Evolutionary conservation across 2,888 invertebrate species (phyloP).

Genomic region (Pedicia rivosa): DNA sequence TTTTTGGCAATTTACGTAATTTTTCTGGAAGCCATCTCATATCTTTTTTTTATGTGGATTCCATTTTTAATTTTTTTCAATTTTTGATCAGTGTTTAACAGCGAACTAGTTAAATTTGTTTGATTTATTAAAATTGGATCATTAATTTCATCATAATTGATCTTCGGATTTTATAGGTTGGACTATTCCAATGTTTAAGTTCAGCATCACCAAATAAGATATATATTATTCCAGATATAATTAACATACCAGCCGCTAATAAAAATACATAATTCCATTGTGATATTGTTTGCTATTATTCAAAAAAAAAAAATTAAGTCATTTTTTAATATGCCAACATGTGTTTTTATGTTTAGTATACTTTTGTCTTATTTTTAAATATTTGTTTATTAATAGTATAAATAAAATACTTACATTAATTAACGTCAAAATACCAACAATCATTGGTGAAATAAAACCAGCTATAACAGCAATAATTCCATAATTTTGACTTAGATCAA

Average conservation of each 20-base stretch:
- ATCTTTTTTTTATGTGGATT: too few species aligned
- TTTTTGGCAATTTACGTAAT: too few species aligned
- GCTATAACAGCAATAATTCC: conserved; percentile 39
- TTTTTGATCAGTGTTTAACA: too few species aligned
- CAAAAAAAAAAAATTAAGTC: conserved; percentile 17
- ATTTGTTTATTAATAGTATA: not conserved
- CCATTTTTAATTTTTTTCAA: too few species aligned
- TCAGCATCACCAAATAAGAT: conserved; percentile 37
- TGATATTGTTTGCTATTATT: conserved; percentile 38
- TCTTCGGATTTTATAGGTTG: too few species aligned
- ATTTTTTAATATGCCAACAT: not conserved
- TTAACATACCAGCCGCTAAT: conserved; percentile 34
- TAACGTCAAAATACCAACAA: conserved; percentile 43
- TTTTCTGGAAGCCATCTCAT: too few species aligned
- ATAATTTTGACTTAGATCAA: conserved; percentile 49
- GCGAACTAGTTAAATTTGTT: too few species aligned
- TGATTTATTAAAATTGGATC: too few species aligned
- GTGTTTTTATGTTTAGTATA: too few species aligned
- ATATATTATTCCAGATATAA: conserved; percentile 35
- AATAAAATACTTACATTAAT: conserved; percentile 37
- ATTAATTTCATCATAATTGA: too few species aligned
- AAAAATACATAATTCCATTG: conserved; percentile 46
- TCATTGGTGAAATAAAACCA: conserved; percentile 43
- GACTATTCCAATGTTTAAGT: conserved; percentile 40
- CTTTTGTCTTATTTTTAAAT: too few species aligned